Evolutionary conservation across 37 sponge, comb jelly and placozoan species (phyloP).

Genomic region (Aplysina aerophoba): DNA sequence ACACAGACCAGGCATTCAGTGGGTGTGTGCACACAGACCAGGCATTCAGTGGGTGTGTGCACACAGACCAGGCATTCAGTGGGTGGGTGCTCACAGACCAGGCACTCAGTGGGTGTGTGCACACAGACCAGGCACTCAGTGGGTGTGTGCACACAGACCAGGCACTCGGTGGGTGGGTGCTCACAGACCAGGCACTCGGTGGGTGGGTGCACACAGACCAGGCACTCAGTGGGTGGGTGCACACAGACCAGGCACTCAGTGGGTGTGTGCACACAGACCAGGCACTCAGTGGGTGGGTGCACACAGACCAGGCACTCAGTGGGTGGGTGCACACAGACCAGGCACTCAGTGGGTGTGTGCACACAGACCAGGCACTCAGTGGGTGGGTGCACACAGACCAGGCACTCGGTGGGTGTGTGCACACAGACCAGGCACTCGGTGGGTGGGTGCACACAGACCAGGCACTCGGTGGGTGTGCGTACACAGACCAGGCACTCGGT

Average conservation of each 20-base stretch:
- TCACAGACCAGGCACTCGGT: not conserved
- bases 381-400: not conserved
- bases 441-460: too few relatives aligned
- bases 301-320: too few relatives aligned
- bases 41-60: too few relatives aligned
- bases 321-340: not conserved
- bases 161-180: not conserved
- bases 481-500: too few relatives aligned
- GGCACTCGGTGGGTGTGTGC: not conserved
- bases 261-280: slow-evolving; percentile 22
- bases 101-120: not conserved
- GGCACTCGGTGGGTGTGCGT: too few relatives aligned
- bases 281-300: too few relatives aligned
- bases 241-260: too few relatives aligned
- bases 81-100: not conserved
- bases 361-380: too few relatives aligned
- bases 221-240: too few relatives aligned
- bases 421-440: not conserved
- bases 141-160: not conserved
- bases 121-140: not conserved
- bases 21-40: not conserved
- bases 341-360: not conserved
- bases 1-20: not conserved
- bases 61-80: too few relatives aligned
- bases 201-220: not conserved